Evolutionary conservation across 2,797 vertebrate species (phyloP), one percentile per base, ranked within the genome.

Genomic region (Mionectes olivaceus): DNA sequence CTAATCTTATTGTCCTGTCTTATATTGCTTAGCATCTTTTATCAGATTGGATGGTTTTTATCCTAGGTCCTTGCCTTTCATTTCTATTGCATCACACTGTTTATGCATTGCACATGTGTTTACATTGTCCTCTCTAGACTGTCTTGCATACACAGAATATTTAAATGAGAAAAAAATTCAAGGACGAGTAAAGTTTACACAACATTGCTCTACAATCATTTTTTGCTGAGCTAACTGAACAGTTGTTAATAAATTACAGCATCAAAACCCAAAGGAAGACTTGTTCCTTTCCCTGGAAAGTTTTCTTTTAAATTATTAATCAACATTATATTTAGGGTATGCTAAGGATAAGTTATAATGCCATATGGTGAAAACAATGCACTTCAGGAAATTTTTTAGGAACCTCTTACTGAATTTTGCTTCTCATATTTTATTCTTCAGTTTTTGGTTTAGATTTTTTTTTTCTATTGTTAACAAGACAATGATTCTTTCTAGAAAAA

Each of bases 161-260:
- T 92, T 84, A 89, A 96, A 70, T 86, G 37, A 84, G 53, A 74
- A 87, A 94, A 39, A 92, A 78, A 57, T 30, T 95, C 87, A 96
- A 96, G 74, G 88, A 65, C 47, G 1, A 41, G 7, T 71, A 50
- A 33, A 59, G 61, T 87, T 95, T 85, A 68, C 33, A 56, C 24
- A 16, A 55, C 82, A 49, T 74, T 94, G 65, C 32, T 74, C 32
- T 73, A 56, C 35, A 52, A 33, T 69, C 13, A 52, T 55, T 86
- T 73, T 84, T 88, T 88, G 22, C 68, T 83, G 76, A 92, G 59
- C 11, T 82, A 89, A 84, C 64, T 17, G 41, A 79, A 56, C 7
- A 74, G 25, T n/a, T 92, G 30, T 73, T 83, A 44, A 68, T 35
- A 71, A 37, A 84, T 64, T 64, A 85, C 46, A 91, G n/a, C 35